Base-by-base conservation (phyloP, 2,888 invertebrate genomes). In the Eurytoma adleriae region DNA sequence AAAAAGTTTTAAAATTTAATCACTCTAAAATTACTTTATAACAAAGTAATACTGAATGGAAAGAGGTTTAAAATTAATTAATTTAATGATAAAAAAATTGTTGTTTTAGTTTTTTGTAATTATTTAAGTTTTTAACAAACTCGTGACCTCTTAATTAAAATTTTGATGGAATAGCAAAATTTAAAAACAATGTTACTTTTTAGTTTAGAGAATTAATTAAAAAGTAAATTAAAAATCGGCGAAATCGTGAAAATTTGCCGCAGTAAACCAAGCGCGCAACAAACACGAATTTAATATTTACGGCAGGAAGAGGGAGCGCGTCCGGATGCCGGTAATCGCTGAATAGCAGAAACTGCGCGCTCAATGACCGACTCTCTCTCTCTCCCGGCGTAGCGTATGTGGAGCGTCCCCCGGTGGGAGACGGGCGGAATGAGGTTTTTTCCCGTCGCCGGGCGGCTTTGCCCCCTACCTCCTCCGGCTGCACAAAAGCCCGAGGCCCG, bases 301-400 rank as follows among this genome's bases (percentile, higher is more conserved):
- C 56, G 56, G 48, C 48, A 57, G 18, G 40, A 40, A 13, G 24
- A 10, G 18, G 7, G 59, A 13, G n/a, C 20, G 24, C 61, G 24
- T 5, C 20, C 27, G 30, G 57, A 18, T 12, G 3, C 12, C 10
- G 27, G 64, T 66, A 57, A 66, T 57, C 57, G 66, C 66, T 56
- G 74, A 74, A 66, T 67, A 20, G 74, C 57, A 66, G 57, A 73
- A 66, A 74, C 74, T 74, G 13, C 74, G 10, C 0, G 12, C 20
- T 54, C 52, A 54, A 62, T 27, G 20, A 62, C 52, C 62, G 18
- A 10, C 66, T 66, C 18, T 18, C 5, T 7, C 27, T 10, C 14
- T 13, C 3, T 48, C n/a, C 16, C 16, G 16, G 48, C 48, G 27
- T 48, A 1, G 52, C 12, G 18, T 20, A 69, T 20, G 7, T 59